These are phyloP conservation scores for Acrobasis consociella DNA, from an alignment of 2,888 invertebrate genomes.

Conservation along the genomic window DNA sequence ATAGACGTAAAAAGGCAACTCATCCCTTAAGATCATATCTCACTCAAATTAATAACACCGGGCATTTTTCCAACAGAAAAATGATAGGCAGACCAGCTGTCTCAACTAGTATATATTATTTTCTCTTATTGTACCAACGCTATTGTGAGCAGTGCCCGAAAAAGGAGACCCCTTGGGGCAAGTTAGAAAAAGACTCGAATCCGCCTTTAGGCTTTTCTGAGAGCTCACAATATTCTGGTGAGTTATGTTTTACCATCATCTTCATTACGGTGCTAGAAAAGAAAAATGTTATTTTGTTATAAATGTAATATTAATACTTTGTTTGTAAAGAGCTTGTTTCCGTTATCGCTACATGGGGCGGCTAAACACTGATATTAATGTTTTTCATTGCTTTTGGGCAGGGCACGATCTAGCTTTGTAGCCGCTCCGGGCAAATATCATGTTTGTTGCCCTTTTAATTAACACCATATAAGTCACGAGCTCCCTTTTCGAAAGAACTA, in stretches of 20 bases:
- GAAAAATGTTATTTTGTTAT: conserved; percentile 40
- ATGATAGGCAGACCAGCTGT: conserved; percentile 46
- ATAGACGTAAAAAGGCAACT: conserved; percentile 36
- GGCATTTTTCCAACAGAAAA: conserved; percentile 51
- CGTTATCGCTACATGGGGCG: conserved; percentile 2
- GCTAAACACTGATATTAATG: not conserved
- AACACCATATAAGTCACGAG: too few relatives aligned
- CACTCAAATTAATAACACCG: conserved; percentile 53
- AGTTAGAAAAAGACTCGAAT: conserved; percentile 5
- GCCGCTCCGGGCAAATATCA: too few relatives aligned
- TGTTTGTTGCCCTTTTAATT: too few relatives aligned
- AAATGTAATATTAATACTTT: conserved; percentile 38
- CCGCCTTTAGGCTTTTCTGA: conserved; percentile 17
- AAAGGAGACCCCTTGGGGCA: conserved; percentile 27
- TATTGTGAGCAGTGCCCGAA: conserved; percentile 49
- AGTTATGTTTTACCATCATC: conserved; percentile 34
- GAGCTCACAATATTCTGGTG: conserved; percentile 29
- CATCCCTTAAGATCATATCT: conserved; percentile 48
- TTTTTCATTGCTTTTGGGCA: not conserved
- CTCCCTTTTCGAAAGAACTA: too few relatives aligned
- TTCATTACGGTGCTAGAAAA: conserved; percentile 46
- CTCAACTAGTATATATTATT: conserved; percentile 48
- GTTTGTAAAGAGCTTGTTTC: conserved; percentile 11
- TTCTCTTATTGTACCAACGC: conserved; percentile 46
- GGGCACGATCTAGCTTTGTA: not conserved